phyloP scores from a whole-genome alignment of 92 coral and sea anemone genomes.

The Bergia sp. region DNA sequence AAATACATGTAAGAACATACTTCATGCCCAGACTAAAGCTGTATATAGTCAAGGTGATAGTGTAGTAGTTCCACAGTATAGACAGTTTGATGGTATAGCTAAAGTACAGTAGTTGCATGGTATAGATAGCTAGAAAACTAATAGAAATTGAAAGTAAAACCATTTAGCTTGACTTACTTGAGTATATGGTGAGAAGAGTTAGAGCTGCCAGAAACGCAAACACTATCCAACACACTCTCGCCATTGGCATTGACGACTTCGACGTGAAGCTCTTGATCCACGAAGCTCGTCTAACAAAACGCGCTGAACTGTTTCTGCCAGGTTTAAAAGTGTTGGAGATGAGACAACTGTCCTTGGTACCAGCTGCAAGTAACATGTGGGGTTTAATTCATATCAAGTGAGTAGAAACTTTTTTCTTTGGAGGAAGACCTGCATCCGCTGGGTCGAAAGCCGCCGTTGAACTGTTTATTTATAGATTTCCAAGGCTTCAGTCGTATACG shows the following conservation, averaged over 20 bases:
- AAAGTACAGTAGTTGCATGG: not conserved
- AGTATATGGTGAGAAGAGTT: constrained; percentile 14
- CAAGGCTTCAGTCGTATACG: not conserved
- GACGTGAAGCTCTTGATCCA: too few relatives aligned
- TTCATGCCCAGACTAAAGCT: too few relatives aligned
- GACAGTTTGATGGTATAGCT: too few relatives aligned
- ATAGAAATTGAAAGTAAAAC: not conserved
- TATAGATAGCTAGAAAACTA: too few relatives aligned
- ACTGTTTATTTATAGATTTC: not conserved
- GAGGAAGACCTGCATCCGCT: not conserved
- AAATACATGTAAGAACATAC: too few relatives aligned
- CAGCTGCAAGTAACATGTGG: not conserved
- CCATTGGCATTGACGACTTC: not conserved
- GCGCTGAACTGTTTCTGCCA: not conserved
- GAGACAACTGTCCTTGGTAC: not conserved
- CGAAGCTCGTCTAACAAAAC: not conserved
- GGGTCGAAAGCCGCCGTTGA: not conserved
- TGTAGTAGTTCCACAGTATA: too few relatives aligned
- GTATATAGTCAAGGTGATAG: too few relatives aligned
- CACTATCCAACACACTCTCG: not conserved
- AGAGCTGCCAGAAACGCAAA: not conserved
- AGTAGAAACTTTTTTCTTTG: not conserved
- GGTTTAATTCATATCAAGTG: not conserved
- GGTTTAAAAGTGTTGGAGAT: not conserved
- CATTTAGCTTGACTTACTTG: not conserved